Conservation (phyloP, 2,888 invertebrate genomes). For the Acleris cristana region DNA sequence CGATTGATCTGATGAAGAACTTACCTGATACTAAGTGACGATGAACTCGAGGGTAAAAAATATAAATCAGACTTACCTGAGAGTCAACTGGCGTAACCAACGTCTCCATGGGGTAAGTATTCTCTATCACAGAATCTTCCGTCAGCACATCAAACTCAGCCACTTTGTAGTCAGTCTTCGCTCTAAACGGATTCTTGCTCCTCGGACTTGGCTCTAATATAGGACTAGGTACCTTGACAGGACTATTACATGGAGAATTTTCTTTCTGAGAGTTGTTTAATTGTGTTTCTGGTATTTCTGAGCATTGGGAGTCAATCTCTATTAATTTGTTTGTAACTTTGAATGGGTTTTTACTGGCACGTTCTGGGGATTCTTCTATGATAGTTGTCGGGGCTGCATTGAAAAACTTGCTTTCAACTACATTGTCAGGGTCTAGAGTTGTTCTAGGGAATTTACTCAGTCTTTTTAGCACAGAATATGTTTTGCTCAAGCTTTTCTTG, state of each 20-base stretch:
- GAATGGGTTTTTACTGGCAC: conserved; percentile 36
- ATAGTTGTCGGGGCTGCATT: conserved; percentile 41
- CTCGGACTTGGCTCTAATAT: conserved; percentile 58
- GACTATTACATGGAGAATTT: conserved; percentile 58
- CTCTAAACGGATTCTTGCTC: conserved; percentile 52
- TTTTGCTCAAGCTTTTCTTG: conserved; percentile 59
- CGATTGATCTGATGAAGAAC: too few species aligned
- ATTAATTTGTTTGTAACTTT: conserved; percentile 29
- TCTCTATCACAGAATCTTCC: conserved; percentile 70
- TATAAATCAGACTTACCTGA: conserved; percentile 53
- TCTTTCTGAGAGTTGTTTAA: conserved; percentile 64
- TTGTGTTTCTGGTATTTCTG: conserved; percentile 48
- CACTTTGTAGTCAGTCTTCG: conserved; percentile 43
- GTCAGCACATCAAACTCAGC: conserved; percentile 47
- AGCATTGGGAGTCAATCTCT: conserved; percentile 48
- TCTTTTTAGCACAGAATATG: conserved; percentile 67
- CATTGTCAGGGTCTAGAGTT: conserved; percentile 59
- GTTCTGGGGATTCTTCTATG: conserved; percentile 46
- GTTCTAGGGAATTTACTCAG: conserved; percentile 82
- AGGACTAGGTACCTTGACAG: conserved; percentile 58
- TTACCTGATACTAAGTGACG: too few species aligned
- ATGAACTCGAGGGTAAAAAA: too few species aligned
- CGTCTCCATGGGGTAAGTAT: conserved; percentile 66
- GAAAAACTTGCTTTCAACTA: conserved; percentile 86
- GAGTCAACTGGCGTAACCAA: conserved; percentile 66